phyloP scores from a whole-genome alignment of 2,113 vertebrate genomes.

The Rousettus leschenaultii region DNA sequence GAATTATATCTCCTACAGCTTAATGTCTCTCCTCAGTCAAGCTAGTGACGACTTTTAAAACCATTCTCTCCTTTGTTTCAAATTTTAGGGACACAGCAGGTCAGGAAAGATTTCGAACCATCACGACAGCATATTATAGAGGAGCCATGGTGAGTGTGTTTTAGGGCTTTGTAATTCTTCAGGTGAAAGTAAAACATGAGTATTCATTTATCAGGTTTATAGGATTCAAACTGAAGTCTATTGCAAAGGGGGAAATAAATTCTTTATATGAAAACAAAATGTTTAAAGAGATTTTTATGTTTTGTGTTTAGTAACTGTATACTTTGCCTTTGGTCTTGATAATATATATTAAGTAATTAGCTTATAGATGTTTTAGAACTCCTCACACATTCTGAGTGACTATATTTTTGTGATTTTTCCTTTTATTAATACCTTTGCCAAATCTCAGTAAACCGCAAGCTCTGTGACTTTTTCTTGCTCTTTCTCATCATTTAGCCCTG shows the following conservation, averaged over 20 bases:
- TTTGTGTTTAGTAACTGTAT: neutral
- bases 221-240: neutral
- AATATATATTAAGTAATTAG: neutral
- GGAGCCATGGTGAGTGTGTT: slow-evolving; percentile 91
- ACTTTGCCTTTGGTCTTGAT: slow-evolving; percentile 15
- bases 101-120: slow-evolving; percentile 94
- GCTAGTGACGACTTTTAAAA: slow-evolving; percentile 28
- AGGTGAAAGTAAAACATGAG: neutral
- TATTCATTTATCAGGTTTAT: slow-evolving; percentile 19
- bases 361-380: neutral
- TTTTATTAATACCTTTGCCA: slow-evolving; percentile 2
- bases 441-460: neutral
- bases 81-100: slow-evolving; percentile 91
- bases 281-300: neutral
- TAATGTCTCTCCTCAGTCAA: neutral
- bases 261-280: slow-evolving; percentile 14
- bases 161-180: neutral
- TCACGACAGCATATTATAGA: slow-evolving; percentile 94
- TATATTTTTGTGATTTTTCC: neutral
- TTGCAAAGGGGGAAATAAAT: neutral
- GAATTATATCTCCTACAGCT: neutral
- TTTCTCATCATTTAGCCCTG: neutral
- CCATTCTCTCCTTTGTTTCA: slow-evolving; percentile 47
- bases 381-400: neutral
- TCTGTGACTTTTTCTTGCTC: neutral